Conservation (phyloP, 2,113 vertebrate genomes). For the Nannospalax galili region DNA sequence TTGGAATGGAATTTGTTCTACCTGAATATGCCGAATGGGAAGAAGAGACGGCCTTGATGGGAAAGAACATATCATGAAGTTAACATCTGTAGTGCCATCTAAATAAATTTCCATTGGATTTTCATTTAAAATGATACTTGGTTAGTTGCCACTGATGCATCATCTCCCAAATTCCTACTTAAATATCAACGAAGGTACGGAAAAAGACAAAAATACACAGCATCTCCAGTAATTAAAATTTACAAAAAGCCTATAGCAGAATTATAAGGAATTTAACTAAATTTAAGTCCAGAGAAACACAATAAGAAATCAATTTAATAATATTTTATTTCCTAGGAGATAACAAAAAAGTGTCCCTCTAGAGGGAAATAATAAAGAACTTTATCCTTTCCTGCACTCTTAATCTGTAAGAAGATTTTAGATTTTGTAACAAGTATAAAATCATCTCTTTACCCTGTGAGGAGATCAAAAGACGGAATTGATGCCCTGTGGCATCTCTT, state of each 20-base stretch:
- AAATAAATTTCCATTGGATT: constrained; percentile 50
- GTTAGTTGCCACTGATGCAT: not conserved
- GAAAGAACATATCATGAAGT: not conserved
- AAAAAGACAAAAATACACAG: constrained; percentile 15
- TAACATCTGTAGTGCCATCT: constrained; percentile 8
- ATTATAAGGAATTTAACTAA: not conserved
- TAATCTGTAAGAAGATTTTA: not conserved
- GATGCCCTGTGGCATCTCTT: not conserved
- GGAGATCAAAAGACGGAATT: not conserved
- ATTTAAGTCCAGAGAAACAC: not conserved
- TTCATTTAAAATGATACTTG: constrained; percentile 34
- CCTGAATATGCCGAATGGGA: constrained; percentile 24
- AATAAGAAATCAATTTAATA: not conserved
- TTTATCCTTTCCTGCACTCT: not conserved
- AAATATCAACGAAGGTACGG: constrained; percentile 39
- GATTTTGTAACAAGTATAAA: not conserved
- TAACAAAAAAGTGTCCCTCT: fast-evolving
- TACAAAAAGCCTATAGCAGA: not conserved
- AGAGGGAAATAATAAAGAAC: not conserved
- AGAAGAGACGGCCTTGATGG: not conserved
- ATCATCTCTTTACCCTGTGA: not conserved
- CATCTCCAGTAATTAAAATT: constrained; percentile 6
- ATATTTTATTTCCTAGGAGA: not conserved
- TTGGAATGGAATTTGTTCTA: constrained; percentile 37
- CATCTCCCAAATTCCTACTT: constrained; percentile 37